Percentiles rank a stretch among this genome's conserved stretches.
These are phyloP conservation scores for Chiridota heheva DNA, from an alignment of 35 echinoderm and acorn worm species.

Conservation along the genomic window DNA sequence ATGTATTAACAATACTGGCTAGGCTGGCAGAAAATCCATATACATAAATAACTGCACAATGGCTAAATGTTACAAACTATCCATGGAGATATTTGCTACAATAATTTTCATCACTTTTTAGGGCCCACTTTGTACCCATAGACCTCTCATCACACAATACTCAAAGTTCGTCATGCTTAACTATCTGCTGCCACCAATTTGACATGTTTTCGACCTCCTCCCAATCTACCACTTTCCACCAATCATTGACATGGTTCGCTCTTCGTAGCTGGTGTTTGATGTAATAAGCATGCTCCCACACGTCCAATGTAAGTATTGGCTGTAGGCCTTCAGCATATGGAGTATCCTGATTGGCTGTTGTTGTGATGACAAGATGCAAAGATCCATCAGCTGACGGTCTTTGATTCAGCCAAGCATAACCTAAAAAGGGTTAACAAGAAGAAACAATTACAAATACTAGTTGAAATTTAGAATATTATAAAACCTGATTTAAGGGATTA, in stretches of 20 bases:
- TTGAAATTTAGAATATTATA: too few species aligned
- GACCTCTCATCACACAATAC: too few species aligned
- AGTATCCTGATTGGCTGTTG: constrained; percentile 68
- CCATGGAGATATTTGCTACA: too few species aligned
- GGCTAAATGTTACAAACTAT: too few species aligned
- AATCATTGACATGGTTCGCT: constrained; percentile 44
- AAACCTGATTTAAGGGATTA: too few species aligned
- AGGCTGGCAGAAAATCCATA: too few species aligned
- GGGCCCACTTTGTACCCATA: too few species aligned
- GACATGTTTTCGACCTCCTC: constrained; percentile 42
- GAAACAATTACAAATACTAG: too few species aligned
- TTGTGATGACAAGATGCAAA: constrained; percentile 27
- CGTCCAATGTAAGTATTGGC: constrained; percentile 72
- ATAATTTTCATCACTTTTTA: too few species aligned
- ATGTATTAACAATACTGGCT: too few species aligned
- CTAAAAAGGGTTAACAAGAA: constrained; percentile 18
- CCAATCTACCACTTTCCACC: constrained; percentile 84
- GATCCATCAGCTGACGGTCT: not conserved
- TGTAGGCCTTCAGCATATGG: constrained; percentile 57
- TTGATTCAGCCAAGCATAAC: constrained; percentile 73
- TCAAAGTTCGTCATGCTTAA: constrained; percentile 70
- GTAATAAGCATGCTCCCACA: constrained; percentile 89
- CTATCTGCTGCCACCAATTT: constrained; percentile 57
- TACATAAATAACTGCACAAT: too few species aligned
- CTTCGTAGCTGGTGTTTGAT: constrained; percentile 67